phyloP scores from a whole-genome alignment of 2,888 invertebrate genomes.

The Chloroclystis v-ata region DNA sequence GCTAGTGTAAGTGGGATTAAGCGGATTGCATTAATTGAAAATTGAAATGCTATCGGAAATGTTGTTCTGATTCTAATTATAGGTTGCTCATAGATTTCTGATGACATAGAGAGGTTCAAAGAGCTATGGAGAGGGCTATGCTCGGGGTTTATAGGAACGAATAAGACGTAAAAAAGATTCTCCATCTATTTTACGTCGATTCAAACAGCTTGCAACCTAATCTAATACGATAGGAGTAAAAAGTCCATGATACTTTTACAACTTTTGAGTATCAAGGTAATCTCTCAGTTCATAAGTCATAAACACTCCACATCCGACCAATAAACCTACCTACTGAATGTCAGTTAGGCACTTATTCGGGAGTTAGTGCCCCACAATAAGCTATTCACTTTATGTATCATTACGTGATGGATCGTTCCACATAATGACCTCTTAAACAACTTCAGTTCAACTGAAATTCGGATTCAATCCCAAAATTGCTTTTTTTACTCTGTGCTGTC shows the following conservation, averaged over 20 bases:
- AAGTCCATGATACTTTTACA: constrained; percentile 2
- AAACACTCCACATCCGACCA: constrained; percentile 10
- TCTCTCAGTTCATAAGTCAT: constrained; percentile 4
- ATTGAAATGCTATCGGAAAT: constrained; percentile 14
- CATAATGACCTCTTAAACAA: constrained; percentile 27
- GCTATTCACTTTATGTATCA: constrained; percentile 25
- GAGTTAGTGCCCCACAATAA: constrained; percentile 24
- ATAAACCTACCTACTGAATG: constrained; percentile 3
- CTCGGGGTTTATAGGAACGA: too few species aligned
- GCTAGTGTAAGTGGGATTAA: constrained; percentile 14
- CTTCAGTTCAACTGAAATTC: constrained; percentile 12
- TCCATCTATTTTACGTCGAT: too few species aligned
- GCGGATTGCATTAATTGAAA: constrained; percentile 19
- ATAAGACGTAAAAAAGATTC: too few species aligned
- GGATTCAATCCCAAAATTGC: constrained; percentile 5
- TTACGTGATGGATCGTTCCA: constrained; percentile 26
- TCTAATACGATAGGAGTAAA: too few species aligned
- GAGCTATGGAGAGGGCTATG: too few species aligned
- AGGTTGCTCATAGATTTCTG: too few species aligned
- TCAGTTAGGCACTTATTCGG: constrained; percentile 15
- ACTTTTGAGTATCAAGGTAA: background rate
- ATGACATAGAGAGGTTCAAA: too few species aligned
- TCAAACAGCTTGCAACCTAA: too few species aligned
- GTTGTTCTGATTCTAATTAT: constrained; percentile 3
- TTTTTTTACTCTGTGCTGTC: constrained; percentile 12